phyloP scores from a whole-genome alignment of 2,888 invertebrate species.

The Pristionchus mayeri region DNA sequence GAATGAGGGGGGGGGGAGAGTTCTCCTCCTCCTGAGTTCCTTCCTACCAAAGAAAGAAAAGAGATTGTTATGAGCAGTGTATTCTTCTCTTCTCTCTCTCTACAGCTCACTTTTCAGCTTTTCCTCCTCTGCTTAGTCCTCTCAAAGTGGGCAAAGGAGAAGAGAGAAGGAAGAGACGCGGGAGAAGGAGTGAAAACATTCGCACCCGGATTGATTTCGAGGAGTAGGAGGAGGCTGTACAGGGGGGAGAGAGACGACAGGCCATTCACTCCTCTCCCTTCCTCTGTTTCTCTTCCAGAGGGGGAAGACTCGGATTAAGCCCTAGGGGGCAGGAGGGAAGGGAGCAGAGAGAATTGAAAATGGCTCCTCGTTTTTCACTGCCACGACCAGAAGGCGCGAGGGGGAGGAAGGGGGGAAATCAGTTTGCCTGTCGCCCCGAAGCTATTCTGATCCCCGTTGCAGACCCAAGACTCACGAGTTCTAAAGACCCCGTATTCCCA shows the following conservation, averaged over 20 bases:
- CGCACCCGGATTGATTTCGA: slow-evolving; percentile 43
- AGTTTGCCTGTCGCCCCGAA: no score
- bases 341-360: neutral
- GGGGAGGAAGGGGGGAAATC: no score
- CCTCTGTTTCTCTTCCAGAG: neutral
- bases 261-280: neutral
- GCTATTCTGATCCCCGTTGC: no score
- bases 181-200: slow-evolving; percentile 27
- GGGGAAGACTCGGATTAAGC: slow-evolving; percentile 15
- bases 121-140: slow-evolving; percentile 8
- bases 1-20: no score
- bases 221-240: neutral
- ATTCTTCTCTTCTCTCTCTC: neutral
- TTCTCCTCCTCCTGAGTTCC: neutral
- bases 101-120: slow-evolving; percentile 23
- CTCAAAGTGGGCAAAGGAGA: neutral
- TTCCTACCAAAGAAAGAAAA: neutral
- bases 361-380: slow-evolving; percentile 34
- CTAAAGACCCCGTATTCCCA: no score
- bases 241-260: neutral
- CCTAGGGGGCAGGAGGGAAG: neutral
- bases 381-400: no score
- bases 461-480: no score
- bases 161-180: neutral
- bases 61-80: slow-evolving; percentile 23